Conservation (phyloP, 2,797 vertebrate genomes). For the Denticeps clupeoides region DNA sequence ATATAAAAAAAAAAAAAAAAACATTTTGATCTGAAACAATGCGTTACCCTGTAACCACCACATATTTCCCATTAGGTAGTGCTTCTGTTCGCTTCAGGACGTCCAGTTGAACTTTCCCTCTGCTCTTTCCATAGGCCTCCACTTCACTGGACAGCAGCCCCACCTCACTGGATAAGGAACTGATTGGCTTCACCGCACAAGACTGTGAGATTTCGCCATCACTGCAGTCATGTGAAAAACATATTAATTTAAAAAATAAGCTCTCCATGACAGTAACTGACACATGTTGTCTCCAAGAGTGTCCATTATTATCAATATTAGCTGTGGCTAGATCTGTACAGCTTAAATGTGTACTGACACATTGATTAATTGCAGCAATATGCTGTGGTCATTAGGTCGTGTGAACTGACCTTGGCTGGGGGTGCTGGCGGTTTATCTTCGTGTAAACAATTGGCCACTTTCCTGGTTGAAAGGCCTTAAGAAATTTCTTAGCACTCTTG, state of each 20-base stretch:
- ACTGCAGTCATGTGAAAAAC: slow-evolving; percentile 35
- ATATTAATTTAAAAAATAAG: neutral
- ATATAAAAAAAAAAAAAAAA: neutral
- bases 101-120: slow-evolving; percentile 65
- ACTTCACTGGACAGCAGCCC: slow-evolving; percentile 65
- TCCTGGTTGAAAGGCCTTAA: slow-evolving; percentile 56
- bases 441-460: slow-evolving; percentile 63
- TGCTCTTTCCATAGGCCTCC: slow-evolving; percentile 62
- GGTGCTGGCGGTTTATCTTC: slow-evolving; percentile 48
- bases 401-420: slow-evolving; percentile 77
- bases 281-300: too few relatives aligned
- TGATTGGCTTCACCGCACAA: slow-evolving; percentile 56
- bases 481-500: slow-evolving; percentile 72
- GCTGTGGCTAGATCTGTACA: too few relatives aligned
- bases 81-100: slow-evolving; percentile 56
- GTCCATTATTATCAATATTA: too few relatives aligned
- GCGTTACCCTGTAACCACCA: slow-evolving; percentile 71
- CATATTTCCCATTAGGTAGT: slow-evolving; percentile 68
- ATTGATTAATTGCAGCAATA: too few relatives aligned
- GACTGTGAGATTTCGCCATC: slow-evolving; percentile 63
- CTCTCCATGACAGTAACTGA: neutral
- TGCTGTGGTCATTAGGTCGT: too few relatives aligned
- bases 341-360: too few relatives aligned
- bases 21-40: neutral
- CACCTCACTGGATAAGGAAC: slow-evolving; percentile 57